These are phyloP conservation scores for Heliconius hermathena DNA, from an alignment of 1,140 invertebrate genomes.

Conservation along the genomic window DNA sequence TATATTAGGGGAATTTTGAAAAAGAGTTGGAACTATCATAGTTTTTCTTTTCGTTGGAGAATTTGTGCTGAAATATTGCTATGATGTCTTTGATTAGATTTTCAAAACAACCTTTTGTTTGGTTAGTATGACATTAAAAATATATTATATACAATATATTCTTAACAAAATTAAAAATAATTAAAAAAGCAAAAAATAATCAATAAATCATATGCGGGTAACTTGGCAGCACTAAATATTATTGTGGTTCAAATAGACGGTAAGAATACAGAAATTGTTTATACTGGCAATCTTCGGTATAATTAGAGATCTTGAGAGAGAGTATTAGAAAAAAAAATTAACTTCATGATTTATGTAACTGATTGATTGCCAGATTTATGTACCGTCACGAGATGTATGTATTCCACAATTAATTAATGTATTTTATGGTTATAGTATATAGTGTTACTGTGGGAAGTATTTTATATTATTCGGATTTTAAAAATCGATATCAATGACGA, in stretches of 20 bases:
- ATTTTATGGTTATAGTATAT: neutral
- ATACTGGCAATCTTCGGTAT: neutral
- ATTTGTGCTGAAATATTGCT: neutral
- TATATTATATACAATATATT: neutral
- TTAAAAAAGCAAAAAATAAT: neutral
- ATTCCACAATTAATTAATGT: neutral
- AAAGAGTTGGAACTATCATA: neutral
- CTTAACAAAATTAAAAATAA: too few species aligned
- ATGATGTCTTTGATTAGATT: neutral
- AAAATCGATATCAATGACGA: neutral
- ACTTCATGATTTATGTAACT: neutral
- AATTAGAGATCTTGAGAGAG: neutral
- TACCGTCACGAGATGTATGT: neutral
- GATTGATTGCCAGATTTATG: conserved; percentile 12
- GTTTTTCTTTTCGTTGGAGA: neutral
- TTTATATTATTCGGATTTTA: neutral
- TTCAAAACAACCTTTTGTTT: neutral
- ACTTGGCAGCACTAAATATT: neutral
- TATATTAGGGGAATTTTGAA: neutral
- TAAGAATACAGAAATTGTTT: neutral
- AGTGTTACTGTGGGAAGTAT: neutral
- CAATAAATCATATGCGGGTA: neutral
- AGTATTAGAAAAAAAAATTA: neutral
- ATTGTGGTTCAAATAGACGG: neutral
- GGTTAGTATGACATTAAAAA: neutral